Conservation (phyloP, 2,797 vertebrate species). For the Gallirallus australis region DNA sequence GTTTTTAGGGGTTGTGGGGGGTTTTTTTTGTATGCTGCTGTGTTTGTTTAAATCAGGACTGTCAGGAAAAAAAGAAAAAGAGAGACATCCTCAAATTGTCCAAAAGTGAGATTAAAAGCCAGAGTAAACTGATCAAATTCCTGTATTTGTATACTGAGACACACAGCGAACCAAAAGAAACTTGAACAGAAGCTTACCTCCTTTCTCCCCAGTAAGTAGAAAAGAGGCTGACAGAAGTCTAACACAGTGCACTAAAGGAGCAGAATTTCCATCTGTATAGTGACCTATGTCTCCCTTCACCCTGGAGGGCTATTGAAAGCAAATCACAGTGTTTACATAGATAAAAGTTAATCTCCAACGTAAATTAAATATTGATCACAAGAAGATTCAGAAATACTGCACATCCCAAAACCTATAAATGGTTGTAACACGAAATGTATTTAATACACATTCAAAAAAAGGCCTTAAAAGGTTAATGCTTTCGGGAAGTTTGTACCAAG, state of each 20-base stretch:
- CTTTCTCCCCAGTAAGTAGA: slow-evolving; percentile 90
- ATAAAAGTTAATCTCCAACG: neutral
- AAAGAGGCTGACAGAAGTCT: slow-evolving; percentile 94
- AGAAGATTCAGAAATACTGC: neutral
- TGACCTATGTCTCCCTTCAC: slow-evolving; percentile 94
- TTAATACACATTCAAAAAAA: neutral
- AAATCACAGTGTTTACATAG: neutral
- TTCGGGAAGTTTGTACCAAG: neutral
- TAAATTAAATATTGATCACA: neutral
- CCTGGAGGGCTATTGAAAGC: slow-evolving; percentile 84
- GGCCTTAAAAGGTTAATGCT: neutral
- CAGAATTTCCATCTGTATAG: slow-evolving; percentile 85
- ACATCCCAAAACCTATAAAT: neutral
- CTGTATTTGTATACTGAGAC: rapidly evolving
- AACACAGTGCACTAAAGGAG: slow-evolving; percentile 93
- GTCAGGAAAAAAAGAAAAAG: neutral
- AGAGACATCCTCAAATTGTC: rapidly evolving
- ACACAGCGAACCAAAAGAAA: neutral
- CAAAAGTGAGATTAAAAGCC: neutral
- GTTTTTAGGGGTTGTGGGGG: neutral
- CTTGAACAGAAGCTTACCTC: slow-evolving; percentile 78
- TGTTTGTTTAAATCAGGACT: neutral
- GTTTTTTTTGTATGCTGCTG: neutral
- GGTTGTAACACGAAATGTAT: neutral
- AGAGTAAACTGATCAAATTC: neutral